A percentile compares a stretch with the other conserved stretches of the same genome.
These are phyloP conservation scores for Oppia nitens DNA, from an alignment of 1,140 invertebrate species.

Conservation along the genomic window DNA sequence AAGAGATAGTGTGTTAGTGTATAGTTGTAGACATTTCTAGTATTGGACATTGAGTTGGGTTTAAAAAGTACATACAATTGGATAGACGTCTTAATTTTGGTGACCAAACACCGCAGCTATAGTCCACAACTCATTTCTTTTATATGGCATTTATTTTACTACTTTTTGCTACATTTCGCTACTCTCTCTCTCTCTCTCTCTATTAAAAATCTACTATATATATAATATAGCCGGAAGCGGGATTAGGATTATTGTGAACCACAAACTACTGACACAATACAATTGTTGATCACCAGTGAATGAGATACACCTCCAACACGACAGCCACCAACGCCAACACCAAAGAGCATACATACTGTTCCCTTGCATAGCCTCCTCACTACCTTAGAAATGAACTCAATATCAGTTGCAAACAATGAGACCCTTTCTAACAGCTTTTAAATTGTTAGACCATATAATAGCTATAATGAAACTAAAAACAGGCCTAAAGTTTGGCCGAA, in stretches of 20 bases:
- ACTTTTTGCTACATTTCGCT: neutral
- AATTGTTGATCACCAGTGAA: neutral
- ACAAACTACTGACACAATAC: neutral
- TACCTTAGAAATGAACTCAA: too few species aligned
- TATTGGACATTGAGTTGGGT: too few species aligned
- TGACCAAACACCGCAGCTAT: too few species aligned
- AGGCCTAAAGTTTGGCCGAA: neutral
- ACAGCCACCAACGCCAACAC: neutral
- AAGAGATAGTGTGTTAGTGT: too few species aligned
- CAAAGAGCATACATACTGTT: neutral
- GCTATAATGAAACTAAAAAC: too few species aligned
- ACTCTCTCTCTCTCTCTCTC: too few species aligned
- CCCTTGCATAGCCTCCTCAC: too few species aligned
- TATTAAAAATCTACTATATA: too few species aligned
- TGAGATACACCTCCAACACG: neutral
- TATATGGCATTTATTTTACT: neutral
- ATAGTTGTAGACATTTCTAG: too few species aligned
- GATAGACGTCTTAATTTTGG: neutral
- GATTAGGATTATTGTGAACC: neutral
- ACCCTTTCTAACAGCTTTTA: neutral
- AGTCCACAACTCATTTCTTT: neutral
- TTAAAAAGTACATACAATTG: too few species aligned
- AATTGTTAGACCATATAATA: too few species aligned
- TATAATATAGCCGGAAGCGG: neutral
- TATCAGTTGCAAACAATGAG: too few species aligned